Base-by-base conservation (phyloP, 2,113 vertebrate genomes). In the Triplophysa siluroides region DNA sequence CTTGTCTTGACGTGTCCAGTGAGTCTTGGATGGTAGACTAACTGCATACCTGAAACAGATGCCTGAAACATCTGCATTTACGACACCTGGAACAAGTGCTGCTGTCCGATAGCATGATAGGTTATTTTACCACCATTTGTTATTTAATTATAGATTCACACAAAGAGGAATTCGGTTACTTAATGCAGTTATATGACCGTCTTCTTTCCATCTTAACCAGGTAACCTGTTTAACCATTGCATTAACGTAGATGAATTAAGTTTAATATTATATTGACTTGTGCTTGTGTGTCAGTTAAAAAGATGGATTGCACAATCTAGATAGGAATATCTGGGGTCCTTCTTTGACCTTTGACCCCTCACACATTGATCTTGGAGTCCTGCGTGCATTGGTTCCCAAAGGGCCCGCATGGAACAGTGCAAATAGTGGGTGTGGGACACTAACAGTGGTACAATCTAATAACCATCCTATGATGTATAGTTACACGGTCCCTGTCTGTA, bases 331-430 rank as follows among this genome's bases (percentile, higher is more conserved):
- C 26, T 52, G 19, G 43, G 29, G 41, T 73, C 52, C 62, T 29
- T 67, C 33, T 18, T 24, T 81, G 70, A 81, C 76, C 76, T 79
- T 70, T 79, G 79, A 81, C 56, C 79, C 50, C 21, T n/a, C n/a
- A 43, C 33, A 54, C 54, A 33, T 50, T 73, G 26, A 58, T 78
- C 63, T 29, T 84, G 56, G 19, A 63, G 29, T 63, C n/a, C 47
- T 62, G 23, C 26, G 14, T 45, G 18, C 63, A 23, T 65, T 16
- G 45, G 29, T 76, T 78, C 64, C 43, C 65, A 33, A 1, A 2
- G 14, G 50, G 52, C n/a, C 38, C 5, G 1, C 33, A 47, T 19
- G 52, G 4, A 14, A 11, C 6, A 76, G 26, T 4, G 10, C 33
- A 23, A 60, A 24, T 23, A 23, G n/a, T 73, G 29, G 19, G 19